Base-by-base conservation (phyloP, 2,797 vertebrate species). In the Catamblyrhynchus diadema region DNA sequence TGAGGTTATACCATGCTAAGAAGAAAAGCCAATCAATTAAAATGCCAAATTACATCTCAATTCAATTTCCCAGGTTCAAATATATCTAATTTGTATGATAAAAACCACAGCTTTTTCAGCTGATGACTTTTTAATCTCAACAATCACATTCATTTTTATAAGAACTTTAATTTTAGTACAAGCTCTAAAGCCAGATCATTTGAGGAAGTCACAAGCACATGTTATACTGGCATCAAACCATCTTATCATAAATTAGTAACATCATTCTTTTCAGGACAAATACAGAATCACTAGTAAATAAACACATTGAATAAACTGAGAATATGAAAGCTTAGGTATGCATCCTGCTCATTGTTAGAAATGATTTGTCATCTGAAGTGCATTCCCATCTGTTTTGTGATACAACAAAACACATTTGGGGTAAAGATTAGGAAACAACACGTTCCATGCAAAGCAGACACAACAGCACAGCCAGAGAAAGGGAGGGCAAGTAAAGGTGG, bases 341-440 rank as follows among this genome's bases (percentile, higher is more conserved):
- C 23, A 84, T 61, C 39, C 75, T 93, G 94, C n/a, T 91, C 81
- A 86, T 59, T 95, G 73, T 90, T 94, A 97, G 74, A 93, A 83
- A 85, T 89, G 3, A 93, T 77, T 74, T 78, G 79, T 65, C 89
- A 89, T 51, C 93, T 90, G 51, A 88, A 97, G 95, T 86, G 94
- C 93, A 97, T 98, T 99, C 98, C 99, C 98, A 99, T 99, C 98
- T 93, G 98, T 98, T 99, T 99, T 99, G 98, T 98, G 98, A 98
- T 96, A 95, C 35, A 15, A 96, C 92, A 97, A 98, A 97, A 97
- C 87, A 96, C 15, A 1, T 87, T 92, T 51, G 14, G 39, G 51
- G 86, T 23, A 42, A 94, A 83, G 90, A 57, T 37, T 4, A 69
- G 81, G 81, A 80, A 96, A 93, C 2, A 33, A 84, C 87, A 86